These are phyloP conservation scores for Corythornis madagascariensis DNA, from an alignment of 2,113 vertebrate species.

Conservation along the genomic window DNA sequence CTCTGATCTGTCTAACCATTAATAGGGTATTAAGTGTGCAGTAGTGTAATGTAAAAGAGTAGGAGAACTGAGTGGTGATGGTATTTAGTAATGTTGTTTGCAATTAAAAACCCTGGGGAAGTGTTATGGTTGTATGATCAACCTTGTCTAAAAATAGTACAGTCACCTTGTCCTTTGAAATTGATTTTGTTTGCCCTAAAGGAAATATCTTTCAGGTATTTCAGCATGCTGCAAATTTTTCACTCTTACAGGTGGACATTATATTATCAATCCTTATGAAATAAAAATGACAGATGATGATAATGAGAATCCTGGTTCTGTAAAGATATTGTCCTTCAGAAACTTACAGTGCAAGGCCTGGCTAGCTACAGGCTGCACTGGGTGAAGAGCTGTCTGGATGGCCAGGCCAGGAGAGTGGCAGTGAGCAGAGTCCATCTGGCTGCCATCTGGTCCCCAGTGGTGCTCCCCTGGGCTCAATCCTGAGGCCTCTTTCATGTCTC, in stretches of 20 bases:
- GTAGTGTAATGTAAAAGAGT: background rate
- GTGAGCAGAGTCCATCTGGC: no score
- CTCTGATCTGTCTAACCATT: background rate
- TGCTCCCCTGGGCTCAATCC: no score
- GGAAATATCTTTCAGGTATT: background rate
- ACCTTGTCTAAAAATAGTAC: constrained; percentile 17
- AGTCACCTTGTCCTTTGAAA: constrained; percentile 44
- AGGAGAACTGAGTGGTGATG: background rate
- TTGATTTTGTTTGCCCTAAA: constrained; percentile 16
- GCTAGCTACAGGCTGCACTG: no score
- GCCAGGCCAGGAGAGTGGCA: no score
- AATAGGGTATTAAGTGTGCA: background rate
- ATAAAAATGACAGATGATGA: background rate
- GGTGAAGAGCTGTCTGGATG: no score
- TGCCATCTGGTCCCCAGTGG: no score
- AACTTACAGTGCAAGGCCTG: no score
- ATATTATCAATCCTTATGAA: background rate
- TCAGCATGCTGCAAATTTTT: background rate
- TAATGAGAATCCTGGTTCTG: background rate
- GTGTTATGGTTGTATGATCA: background rate
- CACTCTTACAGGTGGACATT: background rate
- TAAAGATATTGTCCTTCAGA: background rate
- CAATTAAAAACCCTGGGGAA: background rate
- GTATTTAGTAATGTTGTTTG: constrained; percentile 29
- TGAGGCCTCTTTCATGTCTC: no score